Percentiles rank a stretch among this genome's conserved stretches.
Evolutionary conservation across 1,140 invertebrate species (phyloP).

Genomic region (Neodiprion fabricii): DNA sequence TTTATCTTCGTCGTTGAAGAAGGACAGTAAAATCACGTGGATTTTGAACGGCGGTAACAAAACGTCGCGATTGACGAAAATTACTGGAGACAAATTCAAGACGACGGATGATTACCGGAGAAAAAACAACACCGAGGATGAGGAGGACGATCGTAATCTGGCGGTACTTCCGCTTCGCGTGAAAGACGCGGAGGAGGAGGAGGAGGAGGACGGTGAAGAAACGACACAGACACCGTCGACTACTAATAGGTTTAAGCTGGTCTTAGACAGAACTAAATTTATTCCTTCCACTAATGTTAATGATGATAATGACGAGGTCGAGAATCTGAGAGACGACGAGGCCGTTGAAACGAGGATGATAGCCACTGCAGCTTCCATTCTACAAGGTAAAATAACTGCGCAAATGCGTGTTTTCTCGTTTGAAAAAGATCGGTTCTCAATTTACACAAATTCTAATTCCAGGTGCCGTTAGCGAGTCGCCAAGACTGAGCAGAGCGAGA

Average conservation of each 20-base stretch:
- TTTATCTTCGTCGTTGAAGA: constrained; percentile 25
- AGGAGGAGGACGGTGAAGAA: constrained; percentile 32
- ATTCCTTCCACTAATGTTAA: constrained; percentile 21
- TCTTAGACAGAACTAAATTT: constrained; percentile 39
- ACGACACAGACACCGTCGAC: too few species aligned
- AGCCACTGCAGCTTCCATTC: constrained; percentile 42
- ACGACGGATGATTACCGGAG: constrained; percentile 21
- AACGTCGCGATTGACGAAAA: constrained; percentile 31
- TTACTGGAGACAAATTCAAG: constrained; percentile 33
- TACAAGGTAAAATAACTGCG: constrained; percentile 36
- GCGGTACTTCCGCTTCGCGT: constrained; percentile 45
- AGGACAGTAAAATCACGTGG: constrained; percentile 44
- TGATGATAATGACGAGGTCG: constrained; percentile 13
- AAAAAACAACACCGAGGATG: constrained; percentile 25
- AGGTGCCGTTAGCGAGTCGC: constrained; percentile 45
- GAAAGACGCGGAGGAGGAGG: background rate
- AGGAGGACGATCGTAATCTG: constrained; percentile 40
- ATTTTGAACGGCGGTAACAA: constrained; percentile 36
- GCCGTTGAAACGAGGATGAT: constrained; percentile 38
- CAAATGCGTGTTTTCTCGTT: background rate
- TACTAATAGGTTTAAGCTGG: constrained; percentile 36
- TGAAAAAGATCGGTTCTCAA: background rate
- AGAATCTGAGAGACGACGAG: constrained; percentile 35
- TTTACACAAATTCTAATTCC: constrained; percentile 11
- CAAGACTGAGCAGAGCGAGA: constrained; percentile 48